Evolutionary conservation across 1,140 invertebrate species (phyloP).

Genomic region (Saxidomus purpurata): DNA sequence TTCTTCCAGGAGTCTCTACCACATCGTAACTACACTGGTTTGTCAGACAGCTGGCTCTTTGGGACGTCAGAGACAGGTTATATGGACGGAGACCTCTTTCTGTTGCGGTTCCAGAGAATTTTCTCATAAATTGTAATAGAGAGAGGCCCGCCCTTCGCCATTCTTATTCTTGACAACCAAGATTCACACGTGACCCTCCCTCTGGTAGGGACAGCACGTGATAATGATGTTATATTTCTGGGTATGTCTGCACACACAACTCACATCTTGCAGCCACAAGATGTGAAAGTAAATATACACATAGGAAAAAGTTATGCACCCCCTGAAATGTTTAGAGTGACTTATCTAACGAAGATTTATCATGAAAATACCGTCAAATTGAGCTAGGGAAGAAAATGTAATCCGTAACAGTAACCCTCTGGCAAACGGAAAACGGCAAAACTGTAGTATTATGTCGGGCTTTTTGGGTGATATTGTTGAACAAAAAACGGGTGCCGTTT

Average conservation of each 20-base stretch:
- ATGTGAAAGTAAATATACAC: neutral
- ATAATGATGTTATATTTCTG: slow-evolving; percentile 64
- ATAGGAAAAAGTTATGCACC: too few relatives aligned
- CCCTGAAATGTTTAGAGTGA: too few relatives aligned
- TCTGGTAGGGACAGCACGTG: slow-evolving; percentile 71
- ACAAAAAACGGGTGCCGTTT: too few relatives aligned
- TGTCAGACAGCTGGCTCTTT: neutral
- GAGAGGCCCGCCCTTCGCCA: slow-evolving; percentile 33
- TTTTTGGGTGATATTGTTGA: too few relatives aligned
- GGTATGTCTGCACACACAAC: too few relatives aligned
- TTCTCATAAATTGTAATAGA: slow-evolving; percentile 5
- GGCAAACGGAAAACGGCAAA: too few relatives aligned
- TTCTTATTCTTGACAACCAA: slow-evolving; percentile 79
- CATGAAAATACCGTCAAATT: too few relatives aligned
- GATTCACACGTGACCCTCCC: slow-evolving; percentile 82
- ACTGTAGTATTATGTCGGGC: too few relatives aligned
- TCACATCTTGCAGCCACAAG: slow-evolving; percentile 65
- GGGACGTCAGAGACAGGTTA: neutral
- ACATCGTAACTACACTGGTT: neutral
- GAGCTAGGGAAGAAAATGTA: too few relatives aligned
- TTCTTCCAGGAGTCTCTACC: neutral
- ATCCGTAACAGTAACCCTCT: too few relatives aligned
- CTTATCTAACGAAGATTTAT: too few relatives aligned
- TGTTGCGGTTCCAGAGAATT: slow-evolving; percentile 26
- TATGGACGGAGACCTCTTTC: slow-evolving; percentile 22